phyloP scores from a whole-genome alignment of 2,888 invertebrate genomes.

The Agonopterix alstromeriana region DNA sequence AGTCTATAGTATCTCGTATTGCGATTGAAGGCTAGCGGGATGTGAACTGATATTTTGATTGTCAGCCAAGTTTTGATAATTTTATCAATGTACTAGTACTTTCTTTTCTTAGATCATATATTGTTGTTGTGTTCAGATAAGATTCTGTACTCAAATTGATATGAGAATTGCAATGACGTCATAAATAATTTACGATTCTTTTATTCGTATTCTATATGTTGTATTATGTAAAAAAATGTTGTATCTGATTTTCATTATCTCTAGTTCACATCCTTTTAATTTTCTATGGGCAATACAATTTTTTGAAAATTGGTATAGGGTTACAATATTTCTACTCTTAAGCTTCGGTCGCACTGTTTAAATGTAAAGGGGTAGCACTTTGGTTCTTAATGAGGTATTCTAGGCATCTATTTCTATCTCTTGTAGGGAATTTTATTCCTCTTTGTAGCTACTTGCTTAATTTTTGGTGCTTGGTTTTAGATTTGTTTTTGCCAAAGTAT shows the following conservation, averaged over 20 bases:
- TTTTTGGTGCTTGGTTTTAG: conserved; percentile 41
- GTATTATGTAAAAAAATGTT: too few species aligned
- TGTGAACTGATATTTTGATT: conserved; percentile 18
- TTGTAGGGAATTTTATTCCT: conserved; percentile 1
- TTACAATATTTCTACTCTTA: conserved; percentile 11
- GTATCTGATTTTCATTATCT: neutral
- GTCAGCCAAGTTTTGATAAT: neutral
- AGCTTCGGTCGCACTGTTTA: conserved; percentile 36
- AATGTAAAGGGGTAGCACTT: conserved; percentile 21
- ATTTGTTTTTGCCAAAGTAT: conserved; percentile 7
- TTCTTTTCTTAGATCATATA: neutral
- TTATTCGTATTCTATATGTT: too few species aligned
- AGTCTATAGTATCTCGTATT: conserved; percentile 25
- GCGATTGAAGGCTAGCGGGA: conserved; percentile 41
- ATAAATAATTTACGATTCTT: too few species aligned
- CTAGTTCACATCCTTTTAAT: conserved; percentile 29
- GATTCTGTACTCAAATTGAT: too few species aligned
- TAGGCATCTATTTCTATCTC: neutral
- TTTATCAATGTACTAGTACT: neutral
- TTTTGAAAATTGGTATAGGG: conserved; percentile 31
- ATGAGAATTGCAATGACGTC: too few species aligned
- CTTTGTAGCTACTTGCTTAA: conserved; percentile 13
- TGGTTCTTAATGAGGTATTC: neutral
- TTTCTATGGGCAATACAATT: conserved; percentile 28
- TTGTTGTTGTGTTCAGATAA: too few species aligned